Percentiles rank a stretch among this genome's conserved stretches.
Evolutionary conservation across 2,888 invertebrate genomes (phyloP).

Genomic region (Belgica antarctica): DNA sequence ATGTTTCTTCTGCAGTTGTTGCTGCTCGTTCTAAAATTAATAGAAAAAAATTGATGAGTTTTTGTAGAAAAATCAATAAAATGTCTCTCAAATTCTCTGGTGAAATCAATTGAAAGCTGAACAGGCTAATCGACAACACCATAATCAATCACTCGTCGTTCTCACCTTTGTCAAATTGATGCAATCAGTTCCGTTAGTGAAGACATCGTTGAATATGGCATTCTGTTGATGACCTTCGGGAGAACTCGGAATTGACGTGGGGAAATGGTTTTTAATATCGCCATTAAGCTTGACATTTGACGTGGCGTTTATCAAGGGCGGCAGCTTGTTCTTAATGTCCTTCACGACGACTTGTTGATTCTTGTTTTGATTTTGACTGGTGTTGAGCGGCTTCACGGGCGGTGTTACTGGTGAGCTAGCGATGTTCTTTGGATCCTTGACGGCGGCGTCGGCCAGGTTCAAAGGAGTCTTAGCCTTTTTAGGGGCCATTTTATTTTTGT

Average conservation of each 20-base stretch:
- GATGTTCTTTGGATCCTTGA: conserved; percentile 27
- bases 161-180: conserved; percentile 19
- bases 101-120: no score
- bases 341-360: neutral
- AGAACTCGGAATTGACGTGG: conserved; percentile 35
- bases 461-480: conserved; percentile 37
- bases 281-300: conserved; percentile 23
- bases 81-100: no score
- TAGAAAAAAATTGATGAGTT: neutral
- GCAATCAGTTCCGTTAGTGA: conserved; percentile 3
- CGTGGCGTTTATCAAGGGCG: neutral
- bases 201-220: neutral
- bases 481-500: conserved; percentile 23
- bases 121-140: no score
- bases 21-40: conserved; percentile 26
- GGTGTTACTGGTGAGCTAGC: neutral
- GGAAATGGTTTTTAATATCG: conserved; percentile 33
- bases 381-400: conserved; percentile 32
- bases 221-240: conserved; percentile 30
- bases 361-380: conserved; percentile 17
- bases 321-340: conserved; percentile 15
- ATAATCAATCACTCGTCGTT: no score
- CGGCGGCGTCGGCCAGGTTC: neutral
- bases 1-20: conserved; percentile 48
- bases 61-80: neutral